Evolutionary conservation across 2,113 vertebrate species (phyloP), one percentile per base, ranked within the genome.

Genomic region (Sylvietta virens): DNA sequence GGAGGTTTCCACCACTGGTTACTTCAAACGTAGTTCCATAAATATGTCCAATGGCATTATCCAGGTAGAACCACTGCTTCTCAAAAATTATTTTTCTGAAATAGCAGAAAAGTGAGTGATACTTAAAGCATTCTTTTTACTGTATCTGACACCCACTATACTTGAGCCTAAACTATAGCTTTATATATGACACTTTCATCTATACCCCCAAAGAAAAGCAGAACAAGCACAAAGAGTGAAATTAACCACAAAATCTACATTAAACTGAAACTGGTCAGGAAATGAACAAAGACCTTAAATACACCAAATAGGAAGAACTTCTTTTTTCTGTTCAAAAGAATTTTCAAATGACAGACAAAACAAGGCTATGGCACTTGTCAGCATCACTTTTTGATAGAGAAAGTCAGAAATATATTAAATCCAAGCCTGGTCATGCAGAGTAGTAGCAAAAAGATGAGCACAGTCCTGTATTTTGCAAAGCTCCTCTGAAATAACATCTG

Each of bases 41-140:
- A 79, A 97, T 65, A 33, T 99, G 98, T 26, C 99, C 99, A 3
- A 99, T 98, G 11, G 98, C 97, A 7, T 99, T 99, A 70, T 99
- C 99, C 95, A 99, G 82, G 94, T 98, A 99, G 79, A 99, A 98
- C 99, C 99, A 99, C 93, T 99, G 99, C 94, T 99, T 99, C 98
- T 99, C 99, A 98, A 99, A 99, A 81, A 98, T 98, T 31, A 99
- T 96, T 97, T 99, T 99, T 95, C 99, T 99, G 97, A 87, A 94
- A 83, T 28, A 90, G 91, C 20, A 61, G 72, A 90, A 19, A 45
- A 58, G 78, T 65, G 26, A 51, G 22, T 15, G 1, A 42, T 9
- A 44, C 66, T 60, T 57, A 66, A 72, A 81, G n/a, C 16, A 50
- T n/a, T 73, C 8, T 9, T 72, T 79, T 50, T 17, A 31, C 5